Evolutionary conservation across 2,113 vertebrate genomes (phyloP).

Genomic region (Malurus melanocephalus): DNA sequence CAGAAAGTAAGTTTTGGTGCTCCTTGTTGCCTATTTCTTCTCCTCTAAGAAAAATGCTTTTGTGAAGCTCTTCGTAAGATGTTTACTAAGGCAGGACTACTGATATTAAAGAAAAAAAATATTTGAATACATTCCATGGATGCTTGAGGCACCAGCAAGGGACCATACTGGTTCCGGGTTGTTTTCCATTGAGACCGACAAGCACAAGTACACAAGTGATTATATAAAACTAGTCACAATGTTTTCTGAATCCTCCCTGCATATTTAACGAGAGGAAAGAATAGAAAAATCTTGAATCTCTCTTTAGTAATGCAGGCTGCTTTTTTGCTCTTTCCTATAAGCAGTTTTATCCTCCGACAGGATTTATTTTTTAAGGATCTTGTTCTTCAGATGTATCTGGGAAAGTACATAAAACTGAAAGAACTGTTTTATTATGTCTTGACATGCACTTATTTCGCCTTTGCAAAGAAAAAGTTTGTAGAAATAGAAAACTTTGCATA

Average conservation of each 20-base stretch:
- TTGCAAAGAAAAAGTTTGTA: background rate
- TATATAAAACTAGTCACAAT: background rate
- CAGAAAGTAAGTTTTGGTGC: background rate
- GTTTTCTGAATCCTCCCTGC: background rate
- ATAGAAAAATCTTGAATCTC: background rate
- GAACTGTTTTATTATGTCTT: background rate
- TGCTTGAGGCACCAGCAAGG: conserved; percentile 13
- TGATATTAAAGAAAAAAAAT: background rate
- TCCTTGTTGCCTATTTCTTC: background rate
- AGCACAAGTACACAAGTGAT: background rate
- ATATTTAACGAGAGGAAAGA: background rate
- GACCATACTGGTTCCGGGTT: background rate
- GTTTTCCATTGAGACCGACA: conserved; percentile 4
- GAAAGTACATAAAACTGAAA: background rate
- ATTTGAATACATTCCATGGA: conserved; percentile 22
- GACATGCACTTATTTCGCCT: background rate
- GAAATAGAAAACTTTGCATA: background rate
- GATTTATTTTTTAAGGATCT: background rate
- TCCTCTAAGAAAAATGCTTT: background rate
- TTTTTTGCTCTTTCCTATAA: background rate
- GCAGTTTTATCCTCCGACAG: background rate
- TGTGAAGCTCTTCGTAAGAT: background rate
- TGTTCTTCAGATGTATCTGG: background rate
- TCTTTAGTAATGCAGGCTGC: background rate
- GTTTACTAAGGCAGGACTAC: background rate